Base-by-base conservation (phyloP, 2,888 invertebrate species). In the Drosophila pegasa region DNA sequence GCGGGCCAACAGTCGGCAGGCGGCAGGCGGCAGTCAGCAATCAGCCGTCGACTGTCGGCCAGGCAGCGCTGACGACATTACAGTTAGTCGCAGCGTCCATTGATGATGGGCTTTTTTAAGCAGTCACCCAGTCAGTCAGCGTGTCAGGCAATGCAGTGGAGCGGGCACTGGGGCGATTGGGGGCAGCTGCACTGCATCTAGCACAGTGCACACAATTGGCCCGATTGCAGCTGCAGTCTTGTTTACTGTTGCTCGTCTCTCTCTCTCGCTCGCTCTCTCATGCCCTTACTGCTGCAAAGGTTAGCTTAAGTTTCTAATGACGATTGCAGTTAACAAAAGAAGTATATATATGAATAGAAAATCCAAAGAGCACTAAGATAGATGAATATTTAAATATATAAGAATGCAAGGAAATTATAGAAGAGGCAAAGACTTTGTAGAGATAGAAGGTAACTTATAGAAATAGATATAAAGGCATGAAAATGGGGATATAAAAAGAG, bases 1-100 rank as follows among this genome's bases (percentile, higher is more conserved):
- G 27, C 18, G 29, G 25, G 66, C 77, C 73, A 82, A 33, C 33
- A 64, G 63, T 58, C 75, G 75, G 38, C 38, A 14, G 52, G 52
- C 52, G 22, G 22, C 52, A 43, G 22, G 18, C 20, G 12, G 20
- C 40, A 47, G 52, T 14, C 45, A 22, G 18, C 48, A 48, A 29
- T 18, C 47, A 22, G 29, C 41, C 62, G 50, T 37, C 51, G 22
- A 33, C 65, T 50, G 71, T 70, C 58, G 50, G 75, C 69, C 60
- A 61, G 41, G 55, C 37, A 58, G 60, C 67, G 77, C 87, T 83
- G 88, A 86, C 83, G 88, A 83, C 87, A 87, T 76, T 79, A 78
- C 82, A 88, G 86, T 88, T 85, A 85, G 66, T 56, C 75, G 71
- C 68, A 27, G 64, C 62, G 60, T 61, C 78, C 69, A 67, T 73